Evolutionary conservation across 2,888 invertebrate species (phyloP), one percentile per base, ranked within the genome.

Genomic region (Stenurella melanura): DNA sequence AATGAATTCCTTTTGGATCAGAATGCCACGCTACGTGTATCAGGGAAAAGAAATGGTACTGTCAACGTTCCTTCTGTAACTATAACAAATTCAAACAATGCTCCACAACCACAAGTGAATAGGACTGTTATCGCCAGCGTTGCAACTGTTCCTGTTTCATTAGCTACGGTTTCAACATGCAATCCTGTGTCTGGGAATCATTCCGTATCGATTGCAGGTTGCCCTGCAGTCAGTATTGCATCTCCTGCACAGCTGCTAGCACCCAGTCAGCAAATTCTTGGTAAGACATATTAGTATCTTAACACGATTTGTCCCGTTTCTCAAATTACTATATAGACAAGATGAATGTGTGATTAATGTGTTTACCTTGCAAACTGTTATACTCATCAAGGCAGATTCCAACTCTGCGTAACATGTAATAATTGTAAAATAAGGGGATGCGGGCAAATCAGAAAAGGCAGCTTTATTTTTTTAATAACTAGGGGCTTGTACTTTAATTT

Each of bases 1-100:
- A 96, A 96, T 87, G 95, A 95, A 87, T 95, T 95, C 87, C 90
- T 96, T 12, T 88, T 95, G 79, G 94, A 95, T 84, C 95, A 95
- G 89, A 95, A 95, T 88, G 95, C 95, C 26, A 93, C 93, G 80
- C 89, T 95, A 77, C 90, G 95, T 38, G 90, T 94, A 79, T 92
- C 92, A 15, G 92, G 91, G 75, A 92, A 92, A 80, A 89, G 91
- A 58, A 89, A 90, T 75, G 91, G 91, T 11, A 90, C 92, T 3
- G 92, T 93, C 5, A 91, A 92, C 3, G 91, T 93, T 15, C 93
- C 93, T 7, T 91, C 92, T 11, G 92, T 92, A 1, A 92, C 92
- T 1, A 91, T 93, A 11, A 92, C 93, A 7, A 91, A 91, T 81
- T 90, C 90, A 54, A 90, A 89, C 77, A 90, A 90, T 10, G 87